Evolutionary conservation across 2,888 invertebrate genomes (phyloP).

Genomic region (Strigamia crassipes): DNA sequence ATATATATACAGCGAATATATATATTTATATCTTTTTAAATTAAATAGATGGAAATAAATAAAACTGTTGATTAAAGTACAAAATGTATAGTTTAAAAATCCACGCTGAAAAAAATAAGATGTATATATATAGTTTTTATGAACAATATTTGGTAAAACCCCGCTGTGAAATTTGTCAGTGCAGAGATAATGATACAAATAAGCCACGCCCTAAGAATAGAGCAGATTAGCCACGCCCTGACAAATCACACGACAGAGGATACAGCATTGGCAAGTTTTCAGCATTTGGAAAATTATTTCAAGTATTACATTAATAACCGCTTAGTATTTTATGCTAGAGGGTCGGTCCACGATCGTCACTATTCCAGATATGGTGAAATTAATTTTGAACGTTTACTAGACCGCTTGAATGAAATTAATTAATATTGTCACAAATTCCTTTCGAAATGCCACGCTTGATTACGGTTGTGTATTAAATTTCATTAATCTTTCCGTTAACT

Average conservation of each 20-base stretch:
- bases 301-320: not conserved
- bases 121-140: not conserved
- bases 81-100: not conserved
- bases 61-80: too few relatives aligned
- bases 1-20: too few relatives aligned
- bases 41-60: not conserved
- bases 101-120: not conserved
- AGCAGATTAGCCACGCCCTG: slow-evolving; percentile 31
- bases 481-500: slow-evolving; percentile 6
- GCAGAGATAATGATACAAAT: not conserved
- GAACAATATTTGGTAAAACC: not conserved
- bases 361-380: not conserved
- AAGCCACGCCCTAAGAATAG: not conserved
- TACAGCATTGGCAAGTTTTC: not conserved
- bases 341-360: not conserved
- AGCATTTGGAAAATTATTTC: slow-evolving; percentile 26
- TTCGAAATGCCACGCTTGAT: slow-evolving; percentile 37
- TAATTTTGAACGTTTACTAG: slow-evolving; percentile 23
- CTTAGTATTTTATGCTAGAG: not conserved
- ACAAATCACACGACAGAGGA: slow-evolving; percentile 13
- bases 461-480: slow-evolving; percentile 18
- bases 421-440: slow-evolving; percentile 38
- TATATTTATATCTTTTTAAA: not conserved
- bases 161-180: slow-evolving; percentile 2
- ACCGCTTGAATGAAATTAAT: slow-evolving; percentile 28